Percentiles rank a stretch among this genome's conserved stretches.
phyloP scores from a whole-genome alignment of 2,888 invertebrate genomes.

The Torymus texanus region DNA sequence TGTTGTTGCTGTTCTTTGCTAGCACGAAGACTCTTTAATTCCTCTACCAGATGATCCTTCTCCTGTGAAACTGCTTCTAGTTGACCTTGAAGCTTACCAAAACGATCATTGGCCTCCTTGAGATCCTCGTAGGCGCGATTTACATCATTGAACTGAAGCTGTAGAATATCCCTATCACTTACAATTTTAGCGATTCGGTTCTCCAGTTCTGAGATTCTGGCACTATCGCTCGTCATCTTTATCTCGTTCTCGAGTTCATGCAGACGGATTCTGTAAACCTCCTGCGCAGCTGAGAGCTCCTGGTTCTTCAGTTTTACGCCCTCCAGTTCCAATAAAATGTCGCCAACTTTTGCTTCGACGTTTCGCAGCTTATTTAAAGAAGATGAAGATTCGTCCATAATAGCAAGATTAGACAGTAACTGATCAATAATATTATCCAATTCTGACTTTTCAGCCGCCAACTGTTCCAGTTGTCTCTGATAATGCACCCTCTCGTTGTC shows the following conservation, averaged over 20 bases:
- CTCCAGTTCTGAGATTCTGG: constrained; percentile 57
- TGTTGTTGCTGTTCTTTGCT: constrained; percentile 34
- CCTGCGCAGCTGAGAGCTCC: constrained; percentile 57
- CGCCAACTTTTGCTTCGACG: neutral
- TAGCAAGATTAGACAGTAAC: neutral
- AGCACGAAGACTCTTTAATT: constrained; percentile 43
- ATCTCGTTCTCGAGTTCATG: constrained; percentile 61
- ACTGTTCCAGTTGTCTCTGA: constrained; percentile 49
- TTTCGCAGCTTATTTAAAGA: constrained; percentile 25
- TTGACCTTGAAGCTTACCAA: constrained; percentile 57
- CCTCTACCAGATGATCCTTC: constrained; percentile 53
- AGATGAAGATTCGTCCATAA: constrained; percentile 16
- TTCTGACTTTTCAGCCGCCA: constrained; percentile 50
- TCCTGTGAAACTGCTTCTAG: constrained; percentile 58
- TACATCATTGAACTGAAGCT: constrained; percentile 65
- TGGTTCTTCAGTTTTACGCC: constrained; percentile 57
- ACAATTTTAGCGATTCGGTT: constrained; percentile 56
- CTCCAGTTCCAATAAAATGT: constrained; percentile 43
- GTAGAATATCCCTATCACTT: constrained; percentile 64
- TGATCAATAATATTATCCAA: constrained; percentile 33
- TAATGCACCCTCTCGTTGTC: constrained; percentile 43
- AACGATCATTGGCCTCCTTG: constrained; percentile 53
- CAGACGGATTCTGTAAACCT: constrained; percentile 59
- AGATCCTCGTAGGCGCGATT: constrained; percentile 60
- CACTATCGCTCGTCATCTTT: constrained; percentile 57